Base-by-base conservation (phyloP, 2,888 invertebrate species). In the Microctonus aethiopoides region DNA sequence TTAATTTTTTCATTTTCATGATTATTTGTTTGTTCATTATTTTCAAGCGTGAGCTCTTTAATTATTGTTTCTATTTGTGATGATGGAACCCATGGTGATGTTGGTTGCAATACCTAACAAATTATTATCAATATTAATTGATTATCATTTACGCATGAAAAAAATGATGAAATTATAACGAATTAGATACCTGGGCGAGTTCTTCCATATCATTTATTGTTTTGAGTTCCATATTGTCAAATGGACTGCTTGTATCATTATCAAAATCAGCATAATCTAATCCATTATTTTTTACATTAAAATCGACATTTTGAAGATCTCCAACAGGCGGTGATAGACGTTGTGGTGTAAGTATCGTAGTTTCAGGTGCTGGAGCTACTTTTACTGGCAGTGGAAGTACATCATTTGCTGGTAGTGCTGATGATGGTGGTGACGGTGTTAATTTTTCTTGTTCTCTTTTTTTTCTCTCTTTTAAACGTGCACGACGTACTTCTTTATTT, bases 151-250 rank as follows among this genome's bases (percentile, higher is more conserved):
- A 24, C 9, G 51, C 16, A 32, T 26, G 29, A 20, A 34, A 10
- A 57, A 32, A 34, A 39, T n/a, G 32, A 13, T 63, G n/a, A n/a
- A n/a, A n/a, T 29, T 10, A 56, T 26, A 13, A 26, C 60, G 81
- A 20, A 54, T 39, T 61, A 36, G 39, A 54, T 59, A 96, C 95
- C 87, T 95, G 93, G 13, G 96, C 96, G 74, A 97, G 87, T 83
- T 95, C 92, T 86, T 95, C 96, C 90, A 96, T 92, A 83, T 97
- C 96, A 87, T 97, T 96, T 71, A 97, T 93, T 52, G 95, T 95
- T 87, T 96, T 95, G 65, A 97, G 86, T 87, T 95, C 96, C 87
- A 96, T 92, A 87, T 94, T 95, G 88, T 97, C 97, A 87, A 97
- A 97, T 0, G 97, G 97, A 85, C 95, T 96, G 66, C 95, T 95